Evolutionary conservation across 1,140 invertebrate species (phyloP).

Genomic region (Heliconius eleuchia): DNA sequence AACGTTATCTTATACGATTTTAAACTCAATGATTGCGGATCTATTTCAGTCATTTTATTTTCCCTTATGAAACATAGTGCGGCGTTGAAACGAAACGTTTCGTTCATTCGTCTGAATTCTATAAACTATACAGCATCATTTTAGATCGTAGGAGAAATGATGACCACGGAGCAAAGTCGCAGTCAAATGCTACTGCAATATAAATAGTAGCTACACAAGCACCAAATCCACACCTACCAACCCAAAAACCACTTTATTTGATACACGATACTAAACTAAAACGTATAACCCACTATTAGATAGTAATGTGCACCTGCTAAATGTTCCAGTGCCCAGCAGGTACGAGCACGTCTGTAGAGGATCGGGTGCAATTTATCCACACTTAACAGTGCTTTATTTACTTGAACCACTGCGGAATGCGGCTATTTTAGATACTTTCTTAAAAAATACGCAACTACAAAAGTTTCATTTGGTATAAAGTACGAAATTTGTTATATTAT

Average conservation of each 20-base stretch:
- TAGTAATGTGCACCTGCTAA: slow-evolving; percentile 25
- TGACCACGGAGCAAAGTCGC: not conserved
- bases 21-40: too few species aligned
- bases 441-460: slow-evolving; percentile 4
- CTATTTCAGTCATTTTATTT: too few species aligned
- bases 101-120: too few species aligned
- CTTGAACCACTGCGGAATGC: slow-evolving; percentile 18
- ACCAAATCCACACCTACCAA: not conserved
- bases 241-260: slow-evolving; percentile 1
- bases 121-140: too few species aligned
- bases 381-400: slow-evolving; percentile 33
- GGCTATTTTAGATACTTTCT: slow-evolving; percentile 6
- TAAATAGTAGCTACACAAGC: not conserved
- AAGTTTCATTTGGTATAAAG: not conserved
- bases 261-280: not conserved
- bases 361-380: slow-evolving; percentile 32
- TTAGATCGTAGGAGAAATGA: too few species aligned
- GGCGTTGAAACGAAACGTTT: too few species aligned
- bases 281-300: not conserved
- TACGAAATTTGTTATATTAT: not conserved
- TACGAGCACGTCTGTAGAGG: slow-evolving; percentile 13
- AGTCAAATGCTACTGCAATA: not conserved
- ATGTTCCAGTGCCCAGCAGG: slow-evolving; percentile 2
- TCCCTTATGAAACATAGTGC: too few species aligned
- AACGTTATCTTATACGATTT: too few species aligned